Percentiles rank a stretch among this genome's conserved stretches.
Conservation (phyloP, 2,797 vertebrate genomes). For the Mus minutoides region DNA sequence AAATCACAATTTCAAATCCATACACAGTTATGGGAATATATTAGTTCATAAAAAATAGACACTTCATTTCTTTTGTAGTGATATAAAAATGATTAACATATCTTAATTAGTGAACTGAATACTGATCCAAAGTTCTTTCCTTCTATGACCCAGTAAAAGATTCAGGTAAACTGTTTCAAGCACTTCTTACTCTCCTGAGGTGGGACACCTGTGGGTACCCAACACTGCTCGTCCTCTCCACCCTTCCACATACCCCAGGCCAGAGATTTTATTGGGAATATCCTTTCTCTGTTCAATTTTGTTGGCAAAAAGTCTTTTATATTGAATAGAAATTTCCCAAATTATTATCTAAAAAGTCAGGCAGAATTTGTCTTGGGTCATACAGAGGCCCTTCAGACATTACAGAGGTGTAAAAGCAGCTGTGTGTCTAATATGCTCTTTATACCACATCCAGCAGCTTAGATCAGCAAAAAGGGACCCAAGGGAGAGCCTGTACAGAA, state of each 20-base stretch:
- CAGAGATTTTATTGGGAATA: background rate
- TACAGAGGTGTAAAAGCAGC: background rate
- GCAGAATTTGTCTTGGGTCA: background rate
- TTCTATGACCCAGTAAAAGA: background rate
- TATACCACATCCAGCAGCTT: background rate
- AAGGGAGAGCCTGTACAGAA: background rate
- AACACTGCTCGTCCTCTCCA: background rate
- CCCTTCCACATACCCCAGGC: background rate
- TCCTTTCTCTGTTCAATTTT: background rate
- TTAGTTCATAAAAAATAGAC: background rate
- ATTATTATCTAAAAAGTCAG: background rate
- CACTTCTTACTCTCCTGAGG: background rate
- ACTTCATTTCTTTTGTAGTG: background rate
- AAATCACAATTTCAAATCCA: constrained; percentile 7
- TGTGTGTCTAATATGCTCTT: background rate
- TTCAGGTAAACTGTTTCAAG: background rate
- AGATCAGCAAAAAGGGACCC: background rate
- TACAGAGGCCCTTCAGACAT: background rate
- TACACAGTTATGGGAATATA: background rate
- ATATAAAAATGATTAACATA: background rate
- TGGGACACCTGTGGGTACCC: background rate
- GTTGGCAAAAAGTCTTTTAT: background rate
- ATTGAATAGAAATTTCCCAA: background rate
- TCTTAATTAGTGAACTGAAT: background rate
- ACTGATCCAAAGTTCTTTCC: constrained; percentile 25